These are phyloP conservation scores for Nyctalus aviator DNA, from an alignment of 2,797 vertebrate genomes.

Conservation along the genomic window DNA sequence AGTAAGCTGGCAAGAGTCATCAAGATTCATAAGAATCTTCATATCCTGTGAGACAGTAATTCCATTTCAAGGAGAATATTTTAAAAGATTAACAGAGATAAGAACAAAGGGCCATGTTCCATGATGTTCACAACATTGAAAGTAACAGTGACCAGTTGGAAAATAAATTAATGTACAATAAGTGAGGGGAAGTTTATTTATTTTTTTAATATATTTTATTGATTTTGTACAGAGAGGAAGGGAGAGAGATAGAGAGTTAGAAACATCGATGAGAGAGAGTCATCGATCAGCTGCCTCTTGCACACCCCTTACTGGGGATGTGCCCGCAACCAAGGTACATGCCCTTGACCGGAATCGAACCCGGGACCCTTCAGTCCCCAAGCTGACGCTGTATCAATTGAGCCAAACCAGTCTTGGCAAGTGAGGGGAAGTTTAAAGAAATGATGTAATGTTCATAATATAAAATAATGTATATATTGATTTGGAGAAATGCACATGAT, in stretches of 20 bases:
- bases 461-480: not conserved
- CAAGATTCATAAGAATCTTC: constrained; percentile 22
- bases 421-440: not conserved
- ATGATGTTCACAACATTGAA: not conserved
- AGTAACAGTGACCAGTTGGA: not conserved
- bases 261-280: too few relatives aligned
- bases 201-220: too few relatives aligned
- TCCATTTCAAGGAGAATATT: not conserved
- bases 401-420: too few relatives aligned
- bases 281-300: too few relatives aligned
- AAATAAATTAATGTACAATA: constrained; percentile 6
- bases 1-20: not conserved
- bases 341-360: too few relatives aligned
- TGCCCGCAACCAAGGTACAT: too few relatives aligned
- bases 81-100: constrained; percentile 28
- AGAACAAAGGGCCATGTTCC: not conserved
- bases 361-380: too few relatives aligned
- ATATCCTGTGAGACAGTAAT: not conserved
- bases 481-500: not conserved
- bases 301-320: too few relatives aligned
- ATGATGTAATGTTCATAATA: not conserved
- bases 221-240: too few relatives aligned
- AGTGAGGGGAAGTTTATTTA: not conserved
- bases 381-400: too few relatives aligned
- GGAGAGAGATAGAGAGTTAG: too few relatives aligned